Base-by-base conservation (phyloP, 1,140 invertebrate genomes). In the Mylabris phalerata region DNA sequence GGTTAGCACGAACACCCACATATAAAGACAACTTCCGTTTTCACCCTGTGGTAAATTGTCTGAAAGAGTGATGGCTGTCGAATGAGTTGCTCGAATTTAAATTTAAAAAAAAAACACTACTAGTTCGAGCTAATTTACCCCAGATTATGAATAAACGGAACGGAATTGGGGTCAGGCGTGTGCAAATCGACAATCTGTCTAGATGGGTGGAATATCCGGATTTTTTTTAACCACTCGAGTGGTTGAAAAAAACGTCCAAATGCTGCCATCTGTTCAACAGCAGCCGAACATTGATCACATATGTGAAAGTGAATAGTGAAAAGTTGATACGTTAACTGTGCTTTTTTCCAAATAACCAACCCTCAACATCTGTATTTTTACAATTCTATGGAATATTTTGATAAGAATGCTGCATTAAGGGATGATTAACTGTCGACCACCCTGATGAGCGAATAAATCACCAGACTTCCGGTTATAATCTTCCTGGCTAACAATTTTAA, bases 1-100 rank as follows among this genome's bases (percentile, higher is more conserved):
- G 67, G 68, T 71, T 70, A 67, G 65, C 69, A 70, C 68, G 69
- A 70, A 69, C 65, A 66, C 65, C 63, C 68, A 61, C 67, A 67
- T 62, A 65, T 69, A 71, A 71, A 67, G 67, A 64, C 61, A 59
- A 68, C 65, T 70, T 68, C 68, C 67, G 65, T 48, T 39, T 46
- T 46, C 39, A 45, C 41, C 51, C 32, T 48, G 50, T 60, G 65
- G 67, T 66, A 70, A 71, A 70, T 70, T 65, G 65, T 67, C 64
- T 67, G 66, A 67, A 57, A 67, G 64, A 67, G 55, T 65, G 62
- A 66, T 60, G 61, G 47, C 55, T 66, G 66, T 60, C 66, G 65
- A 64, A 60, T 57, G 50, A 19, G 57, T 43, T 55, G 58, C 61
- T 65, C 63, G 32, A 32, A 19, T 19, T 32, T 32, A 7, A 4